A percentile compares a stretch with the other conserved stretches of the same genome.
Evolutionary conservation across 2,113 vertebrate genomes (phyloP).

Genomic region (Dromiciops gliroides): DNA sequence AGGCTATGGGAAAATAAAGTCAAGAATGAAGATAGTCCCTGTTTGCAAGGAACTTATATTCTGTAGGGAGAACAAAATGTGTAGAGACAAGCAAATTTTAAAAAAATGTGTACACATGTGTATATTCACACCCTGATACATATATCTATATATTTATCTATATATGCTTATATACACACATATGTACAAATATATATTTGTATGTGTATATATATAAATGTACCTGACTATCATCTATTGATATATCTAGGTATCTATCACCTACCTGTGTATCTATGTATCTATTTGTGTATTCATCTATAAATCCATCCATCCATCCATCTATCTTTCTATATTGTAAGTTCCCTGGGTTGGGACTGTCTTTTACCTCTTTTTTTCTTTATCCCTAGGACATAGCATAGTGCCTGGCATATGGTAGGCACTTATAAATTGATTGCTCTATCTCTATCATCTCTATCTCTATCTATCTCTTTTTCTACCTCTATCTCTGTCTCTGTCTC

Average conservation of each 20-base stretch:
- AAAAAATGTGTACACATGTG: not conserved
- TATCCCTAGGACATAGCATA: not conserved
- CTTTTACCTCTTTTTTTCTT: not conserved
- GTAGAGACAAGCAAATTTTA: not conserved
- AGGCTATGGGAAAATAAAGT: not conserved
- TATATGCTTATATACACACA: too few species aligned
- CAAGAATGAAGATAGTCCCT: not conserved
- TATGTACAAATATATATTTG: too few species aligned
- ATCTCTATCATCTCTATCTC: too few species aligned
- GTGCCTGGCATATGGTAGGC: not conserved
- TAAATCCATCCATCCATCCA: not conserved
- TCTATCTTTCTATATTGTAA: not conserved
- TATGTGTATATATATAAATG: too few species aligned
- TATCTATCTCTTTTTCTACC: not conserved
- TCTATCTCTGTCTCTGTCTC: not conserved
- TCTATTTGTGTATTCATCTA: not conserved
- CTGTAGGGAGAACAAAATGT: not conserved
- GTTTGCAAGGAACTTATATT: not conserved
- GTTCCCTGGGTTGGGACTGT: not conserved
- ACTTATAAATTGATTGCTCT: not conserved
- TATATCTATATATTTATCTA: too few species aligned
- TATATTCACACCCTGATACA: not conserved
- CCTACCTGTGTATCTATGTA: too few species aligned
- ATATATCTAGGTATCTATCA: too few species aligned
- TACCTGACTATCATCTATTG: too few species aligned